Evolutionary conservation across 2,113 vertebrate genomes (phyloP).

Genomic region (Andinoacara biseriatus): DNA sequence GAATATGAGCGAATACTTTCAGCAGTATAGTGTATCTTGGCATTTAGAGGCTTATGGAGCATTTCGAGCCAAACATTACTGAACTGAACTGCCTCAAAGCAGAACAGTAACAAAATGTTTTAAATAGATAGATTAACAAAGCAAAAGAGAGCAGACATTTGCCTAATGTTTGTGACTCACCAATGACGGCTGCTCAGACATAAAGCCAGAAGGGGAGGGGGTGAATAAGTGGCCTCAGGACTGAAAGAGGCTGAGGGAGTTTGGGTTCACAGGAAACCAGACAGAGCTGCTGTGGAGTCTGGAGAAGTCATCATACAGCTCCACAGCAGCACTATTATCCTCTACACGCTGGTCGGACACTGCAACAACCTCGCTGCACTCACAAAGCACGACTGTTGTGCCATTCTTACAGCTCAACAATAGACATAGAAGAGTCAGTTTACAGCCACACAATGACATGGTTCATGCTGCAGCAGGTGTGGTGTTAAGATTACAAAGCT

Average conservation of each 20-base stretch:
- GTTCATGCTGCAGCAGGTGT: neutral
- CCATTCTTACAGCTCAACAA: neutral
- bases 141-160: neutral
- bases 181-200: neutral
- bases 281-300: slow-evolving; percentile 65
- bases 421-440: neutral
- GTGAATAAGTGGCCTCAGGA: slow-evolving; percentile 4
- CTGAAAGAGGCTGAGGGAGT: slow-evolving; percentile 27
- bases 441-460: neutral
- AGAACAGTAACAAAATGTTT: neutral
- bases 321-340: neutral
- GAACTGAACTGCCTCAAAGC: neutral
- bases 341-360: neutral
- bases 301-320: slow-evolving; percentile 68
- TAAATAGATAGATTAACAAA: neutral
- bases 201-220: neutral
- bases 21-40: neutral
- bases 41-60: neutral
- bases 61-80: neutral
- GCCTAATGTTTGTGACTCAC: neutral
- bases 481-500: neutral
- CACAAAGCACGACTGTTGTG: neutral
- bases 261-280: slow-evolving; percentile 64
- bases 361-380: neutral
- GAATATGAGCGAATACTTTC: no score